Base-by-base conservation (phyloP, 2,113 vertebrate genomes). In the Aegypius monachus region DNA sequence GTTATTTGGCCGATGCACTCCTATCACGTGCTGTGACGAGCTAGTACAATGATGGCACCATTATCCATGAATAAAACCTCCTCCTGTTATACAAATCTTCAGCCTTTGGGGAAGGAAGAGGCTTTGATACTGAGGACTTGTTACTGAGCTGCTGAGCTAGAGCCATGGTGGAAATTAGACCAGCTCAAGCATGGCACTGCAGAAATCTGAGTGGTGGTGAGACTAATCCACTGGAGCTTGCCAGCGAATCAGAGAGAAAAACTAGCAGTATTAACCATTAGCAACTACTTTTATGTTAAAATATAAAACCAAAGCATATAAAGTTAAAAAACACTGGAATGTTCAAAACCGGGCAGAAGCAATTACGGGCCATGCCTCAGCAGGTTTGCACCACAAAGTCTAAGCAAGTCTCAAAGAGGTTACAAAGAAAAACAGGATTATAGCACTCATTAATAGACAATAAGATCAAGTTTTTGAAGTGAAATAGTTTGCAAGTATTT, bases 11-110 rank as follows among this genome's bases (percentile, higher is more conserved):
- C 2, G 0, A 13, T 10, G 22, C 32, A 19, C 22, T 18, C 47
- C 65, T 11, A 22, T 2, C 10, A 3, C 0, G 3, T 10, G 40
- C 40, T 17, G 27, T 3, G 9, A 19, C 1, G 1, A 12, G 23
- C 40, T 6, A 1, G 4, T 4, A 6, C 31, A 2, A 16, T 4
- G 18, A 12, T 12, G 27, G 47, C 34, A 53, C 29, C 10, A 1
- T 10, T 42, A 11, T 5, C 26, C 22, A 3, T 1, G 10, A 18
- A 59, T 26, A 50, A 87, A 70, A 27, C n/a, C 45, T 55, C 67
- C 50, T 75, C 31, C 62, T 36, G 56, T 23, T 40, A 9, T 8
- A 20, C 1, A 1, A 50, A 32, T 3, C 25, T 8, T 36, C 59
- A 29, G 34, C 34, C 45, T 8, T 75, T 81, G 1, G 3, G 48